phyloP scores from a whole-genome alignment of 2,113 vertebrate species.

The Hepsetus odoe region DNA sequence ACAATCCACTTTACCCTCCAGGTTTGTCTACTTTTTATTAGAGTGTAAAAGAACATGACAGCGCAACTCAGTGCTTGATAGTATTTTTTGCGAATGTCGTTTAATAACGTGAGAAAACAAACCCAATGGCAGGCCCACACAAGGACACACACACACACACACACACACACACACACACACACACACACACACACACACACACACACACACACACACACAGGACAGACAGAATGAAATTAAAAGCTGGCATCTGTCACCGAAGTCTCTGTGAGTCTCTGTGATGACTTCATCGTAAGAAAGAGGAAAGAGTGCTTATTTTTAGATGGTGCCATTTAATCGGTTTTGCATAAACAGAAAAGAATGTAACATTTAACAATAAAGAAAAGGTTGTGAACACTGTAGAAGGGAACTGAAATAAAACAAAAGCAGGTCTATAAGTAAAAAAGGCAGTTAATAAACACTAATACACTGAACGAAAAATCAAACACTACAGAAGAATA shows the following conservation, averaged over 20 bases:
- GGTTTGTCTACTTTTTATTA: slow-evolving; percentile 40
- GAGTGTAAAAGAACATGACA: slow-evolving; percentile 51
- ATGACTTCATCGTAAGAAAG: neutral
- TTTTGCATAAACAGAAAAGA: no score
- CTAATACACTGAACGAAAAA: no score
- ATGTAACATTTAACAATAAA: no score
- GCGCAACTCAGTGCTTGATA: slow-evolving; percentile 45
- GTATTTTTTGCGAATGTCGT: slow-evolving; percentile 51
- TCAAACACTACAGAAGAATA: no score
- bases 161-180: slow-evolving; percentile 29
- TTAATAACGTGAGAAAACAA: slow-evolving; percentile 33
- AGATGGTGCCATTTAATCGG: neutral
- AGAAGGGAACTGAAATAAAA: no score
- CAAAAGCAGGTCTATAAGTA: no score
- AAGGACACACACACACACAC: slow-evolving; percentile 18
- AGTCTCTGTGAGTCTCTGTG: no score
- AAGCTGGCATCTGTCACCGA: slow-evolving; percentile 11
- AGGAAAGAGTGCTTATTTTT: neutral
- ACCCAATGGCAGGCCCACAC: slow-evolving; percentile 23
- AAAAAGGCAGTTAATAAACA: no score
- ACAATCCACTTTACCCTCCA: slow-evolving; percentile 63
- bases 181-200: slow-evolving; percentile 27
- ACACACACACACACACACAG: slow-evolving; percentile 24
- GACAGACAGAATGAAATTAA: neutral
- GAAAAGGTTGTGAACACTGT: no score